These are phyloP conservation scores for Erythrolamprus reginae DNA, from an alignment of 2,113 vertebrate species.

Conservation along the genomic window DNA sequence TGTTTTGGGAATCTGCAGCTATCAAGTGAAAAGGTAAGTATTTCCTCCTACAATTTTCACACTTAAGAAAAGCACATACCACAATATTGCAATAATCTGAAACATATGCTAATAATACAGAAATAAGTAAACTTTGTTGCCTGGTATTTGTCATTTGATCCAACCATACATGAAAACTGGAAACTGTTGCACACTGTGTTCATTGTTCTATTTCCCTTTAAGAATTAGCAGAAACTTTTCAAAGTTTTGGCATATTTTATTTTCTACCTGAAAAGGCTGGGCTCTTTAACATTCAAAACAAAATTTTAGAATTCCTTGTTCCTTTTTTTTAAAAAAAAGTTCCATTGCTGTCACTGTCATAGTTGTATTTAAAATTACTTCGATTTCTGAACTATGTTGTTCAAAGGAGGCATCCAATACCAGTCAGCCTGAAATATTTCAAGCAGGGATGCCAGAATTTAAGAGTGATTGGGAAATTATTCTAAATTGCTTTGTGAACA, in stretches of 20 bases:
- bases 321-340: background rate
- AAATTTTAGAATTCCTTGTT: background rate
- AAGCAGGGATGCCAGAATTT: background rate
- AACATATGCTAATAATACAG: background rate
- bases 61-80: background rate
- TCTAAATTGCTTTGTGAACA: conserved; percentile 5
- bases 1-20: conserved; percentile 22
- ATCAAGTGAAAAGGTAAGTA: conserved; percentile 24
- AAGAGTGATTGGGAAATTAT: background rate
- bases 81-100: background rate
- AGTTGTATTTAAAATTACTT: background rate
- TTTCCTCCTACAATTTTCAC: background rate
- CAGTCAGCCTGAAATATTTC: background rate
- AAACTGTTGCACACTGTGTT: background rate
- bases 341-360: background rate
- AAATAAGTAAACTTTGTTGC: background rate
- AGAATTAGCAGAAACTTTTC: background rate
- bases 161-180: background rate
- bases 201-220: background rate
- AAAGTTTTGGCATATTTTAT: background rate
- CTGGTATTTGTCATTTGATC: background rate
- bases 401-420: background rate
- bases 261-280: background rate
- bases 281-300: background rate
- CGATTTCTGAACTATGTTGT: background rate